Conservation (phyloP, 2,113 vertebrate species). For the Corvus cornix region DNA sequence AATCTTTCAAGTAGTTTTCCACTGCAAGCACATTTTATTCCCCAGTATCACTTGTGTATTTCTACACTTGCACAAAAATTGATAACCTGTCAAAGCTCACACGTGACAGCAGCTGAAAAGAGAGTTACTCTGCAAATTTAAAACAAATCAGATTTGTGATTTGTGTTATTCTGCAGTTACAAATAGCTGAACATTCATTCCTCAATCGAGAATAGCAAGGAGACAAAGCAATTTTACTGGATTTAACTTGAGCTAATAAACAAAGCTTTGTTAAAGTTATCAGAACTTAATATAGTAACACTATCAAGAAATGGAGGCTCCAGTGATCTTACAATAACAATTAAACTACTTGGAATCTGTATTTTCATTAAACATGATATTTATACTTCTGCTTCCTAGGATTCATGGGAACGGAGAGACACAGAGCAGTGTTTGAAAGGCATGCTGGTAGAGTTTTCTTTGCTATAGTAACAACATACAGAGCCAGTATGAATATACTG, state of each 20-base stretch:
- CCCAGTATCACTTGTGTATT: not conserved
- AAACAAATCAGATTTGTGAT: not conserved
- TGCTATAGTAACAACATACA: not conserved
- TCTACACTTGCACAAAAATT: not conserved
- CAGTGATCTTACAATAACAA: conserved; percentile 1
- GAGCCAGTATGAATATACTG: not conserved
- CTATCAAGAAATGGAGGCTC: not conserved
- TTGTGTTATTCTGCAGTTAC: not conserved
- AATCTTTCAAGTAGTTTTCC: conserved; percentile 39
- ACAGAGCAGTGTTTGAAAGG: not conserved
- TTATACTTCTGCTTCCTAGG: not conserved
- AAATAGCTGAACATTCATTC: not conserved
- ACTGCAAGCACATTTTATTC: not conserved
- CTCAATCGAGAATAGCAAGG: not conserved
- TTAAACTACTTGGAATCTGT: not conserved
- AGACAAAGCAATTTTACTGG: conserved; percentile 12
- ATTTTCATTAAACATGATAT: not conserved
- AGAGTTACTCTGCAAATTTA: not conserved
- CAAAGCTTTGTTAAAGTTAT: conserved; percentile 31
- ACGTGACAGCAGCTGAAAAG: not conserved
- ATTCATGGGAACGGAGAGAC: not conserved
- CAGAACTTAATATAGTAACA: conserved; percentile 22
- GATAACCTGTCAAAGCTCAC: not conserved
- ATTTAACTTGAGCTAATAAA: conserved; percentile 22
- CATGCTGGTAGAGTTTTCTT: not conserved